Conservation (phyloP, 1,140 invertebrate genomes). For the Asbolus verrucosus region DNA sequence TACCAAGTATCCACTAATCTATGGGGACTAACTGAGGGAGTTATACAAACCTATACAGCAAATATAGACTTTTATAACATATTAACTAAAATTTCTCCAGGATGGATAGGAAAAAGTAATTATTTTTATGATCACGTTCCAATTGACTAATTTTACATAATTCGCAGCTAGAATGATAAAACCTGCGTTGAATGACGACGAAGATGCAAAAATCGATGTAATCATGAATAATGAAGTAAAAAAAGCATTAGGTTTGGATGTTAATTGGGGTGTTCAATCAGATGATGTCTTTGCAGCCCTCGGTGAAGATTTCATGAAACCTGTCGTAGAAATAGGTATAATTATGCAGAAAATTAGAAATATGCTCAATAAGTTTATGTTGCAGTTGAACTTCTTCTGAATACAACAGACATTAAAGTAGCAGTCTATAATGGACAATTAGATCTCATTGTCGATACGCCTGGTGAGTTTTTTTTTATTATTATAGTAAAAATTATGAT, state of each 20-base stretch:
- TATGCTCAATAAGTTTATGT: conserved; percentile 49
- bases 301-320: conserved; percentile 85
- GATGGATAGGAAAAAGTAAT: conserved; percentile 9
- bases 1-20: conserved; percentile 73
- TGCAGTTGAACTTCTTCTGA: conserved; percentile 78
- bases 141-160: too few species aligned
- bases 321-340: conserved; percentile 76
- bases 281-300: conserved; percentile 74
- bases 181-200: conserved; percentile 47
- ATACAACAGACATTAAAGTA: conserved; percentile 76
- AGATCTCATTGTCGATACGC: conserved; percentile 80
- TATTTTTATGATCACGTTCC: too few species aligned
- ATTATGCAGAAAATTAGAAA: too few species aligned
- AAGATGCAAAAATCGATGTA: conserved; percentile 64
- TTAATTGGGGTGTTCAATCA: conserved; percentile 77
- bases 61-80: conserved; percentile 88
- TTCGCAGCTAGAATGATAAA: background rate
- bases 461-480: conserved; percentile 65
- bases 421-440: conserved; percentile 78
- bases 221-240: conserved; percentile 82
- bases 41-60: conserved; percentile 70
- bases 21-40: conserved; percentile 74
- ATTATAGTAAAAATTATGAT: background rate
- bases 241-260: conserved; percentile 70
- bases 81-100: conserved; percentile 66